Evolutionary conservation across 2,113 vertebrate genomes (phyloP).

Genomic region (Odocoileus hemionus): DNA sequence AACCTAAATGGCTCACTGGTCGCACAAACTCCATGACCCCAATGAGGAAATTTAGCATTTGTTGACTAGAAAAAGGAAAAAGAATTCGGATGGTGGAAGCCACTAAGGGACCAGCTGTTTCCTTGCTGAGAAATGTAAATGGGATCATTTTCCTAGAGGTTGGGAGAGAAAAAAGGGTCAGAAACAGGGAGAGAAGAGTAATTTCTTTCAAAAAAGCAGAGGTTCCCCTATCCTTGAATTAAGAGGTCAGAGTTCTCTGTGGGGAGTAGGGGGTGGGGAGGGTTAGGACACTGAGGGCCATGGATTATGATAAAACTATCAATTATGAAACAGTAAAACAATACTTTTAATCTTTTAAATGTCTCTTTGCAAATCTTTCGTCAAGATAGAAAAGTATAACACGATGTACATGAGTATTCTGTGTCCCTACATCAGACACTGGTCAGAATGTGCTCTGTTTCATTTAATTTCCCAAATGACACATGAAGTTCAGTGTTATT

Average conservation of each 20-base stretch:
- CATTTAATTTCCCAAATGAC: background rate
- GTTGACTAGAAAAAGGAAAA: background rate
- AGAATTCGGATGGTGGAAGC: background rate
- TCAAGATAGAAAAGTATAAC: background rate
- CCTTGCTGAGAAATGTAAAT: background rate
- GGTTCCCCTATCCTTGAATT: background rate
- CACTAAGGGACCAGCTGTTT: background rate
- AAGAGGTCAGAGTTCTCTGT: background rate
- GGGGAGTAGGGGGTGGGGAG: rapidly evolving
- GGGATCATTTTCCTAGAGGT: background rate
- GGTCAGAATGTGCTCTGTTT: background rate
- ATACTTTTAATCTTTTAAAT: background rate
- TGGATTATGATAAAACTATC: background rate
- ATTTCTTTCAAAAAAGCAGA: background rate
- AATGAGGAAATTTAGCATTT: background rate
- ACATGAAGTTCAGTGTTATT: background rate
- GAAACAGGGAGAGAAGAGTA: background rate
- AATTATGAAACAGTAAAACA: background rate
- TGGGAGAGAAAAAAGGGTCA: background rate
- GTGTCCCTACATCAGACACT: background rate
- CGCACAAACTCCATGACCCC: background rate
- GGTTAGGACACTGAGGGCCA: no score
- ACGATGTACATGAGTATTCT: no score
- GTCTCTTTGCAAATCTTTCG: background rate
- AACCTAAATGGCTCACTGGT: background rate